phyloP scores from a whole-genome alignment of 2,797 vertebrate species.

The Arctocebus calabarensis region DNA sequence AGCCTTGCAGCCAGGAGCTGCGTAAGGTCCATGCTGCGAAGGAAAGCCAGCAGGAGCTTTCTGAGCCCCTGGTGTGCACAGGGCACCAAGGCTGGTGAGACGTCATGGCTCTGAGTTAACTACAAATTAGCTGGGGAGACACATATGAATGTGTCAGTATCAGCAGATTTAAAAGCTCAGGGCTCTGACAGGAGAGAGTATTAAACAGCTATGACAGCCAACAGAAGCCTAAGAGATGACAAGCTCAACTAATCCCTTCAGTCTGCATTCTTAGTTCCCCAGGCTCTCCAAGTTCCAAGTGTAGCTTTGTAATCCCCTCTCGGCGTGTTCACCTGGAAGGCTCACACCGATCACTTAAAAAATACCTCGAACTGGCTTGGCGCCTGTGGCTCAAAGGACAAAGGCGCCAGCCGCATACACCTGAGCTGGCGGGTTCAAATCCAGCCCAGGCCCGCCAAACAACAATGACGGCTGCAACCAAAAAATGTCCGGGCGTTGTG shows the following conservation, averaged over 20 bases:
- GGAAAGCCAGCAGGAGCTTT: not conserved
- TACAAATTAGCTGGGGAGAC: not conserved
- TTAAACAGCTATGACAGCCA: accelerated
- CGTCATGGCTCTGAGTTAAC: not conserved
- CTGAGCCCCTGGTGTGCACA: accelerated
- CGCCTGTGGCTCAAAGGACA: too few species aligned
- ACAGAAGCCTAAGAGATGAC: too few species aligned
- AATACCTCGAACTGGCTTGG: too few species aligned
- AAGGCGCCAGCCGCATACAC: too few species aligned
- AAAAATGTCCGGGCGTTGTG: too few species aligned
- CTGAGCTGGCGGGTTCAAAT: too few species aligned
- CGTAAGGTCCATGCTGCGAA: accelerated
- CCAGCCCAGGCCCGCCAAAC: too few species aligned
- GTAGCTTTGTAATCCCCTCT: not conserved
- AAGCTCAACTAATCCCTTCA: accelerated
- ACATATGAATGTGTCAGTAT: accelerated
- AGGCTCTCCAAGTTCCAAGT: not conserved
- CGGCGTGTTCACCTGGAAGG: not conserved
- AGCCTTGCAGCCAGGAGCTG: accelerated
- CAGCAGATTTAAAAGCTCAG: accelerated
- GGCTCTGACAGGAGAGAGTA: accelerated
- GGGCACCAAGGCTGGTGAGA: accelerated
- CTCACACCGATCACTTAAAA: not conserved
- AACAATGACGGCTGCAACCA: too few species aligned
- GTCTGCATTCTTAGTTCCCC: accelerated